Percentiles rank a stretch among this genome's conserved stretches.
Conservation (phyloP, 2,797 vertebrate species). For the Stomatorhinus walkeri region DNA sequence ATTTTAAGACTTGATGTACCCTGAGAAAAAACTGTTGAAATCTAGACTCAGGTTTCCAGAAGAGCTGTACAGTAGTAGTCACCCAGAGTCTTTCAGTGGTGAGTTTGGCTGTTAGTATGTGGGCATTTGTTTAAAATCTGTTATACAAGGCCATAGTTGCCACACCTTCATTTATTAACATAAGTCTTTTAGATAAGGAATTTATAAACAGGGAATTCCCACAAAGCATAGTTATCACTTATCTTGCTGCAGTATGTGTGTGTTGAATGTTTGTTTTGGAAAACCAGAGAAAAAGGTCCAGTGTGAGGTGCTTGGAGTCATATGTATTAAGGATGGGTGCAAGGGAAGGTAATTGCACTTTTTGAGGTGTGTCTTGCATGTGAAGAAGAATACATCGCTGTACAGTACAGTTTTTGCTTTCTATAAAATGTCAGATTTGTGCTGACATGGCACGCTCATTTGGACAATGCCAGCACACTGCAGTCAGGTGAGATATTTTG, state of each 20-base stretch:
- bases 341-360: neutral
- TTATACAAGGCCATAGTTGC: neutral
- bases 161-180: neutral
- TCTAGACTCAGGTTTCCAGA: neutral
- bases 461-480: neutral
- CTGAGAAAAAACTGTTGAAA: neutral
- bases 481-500: neutral
- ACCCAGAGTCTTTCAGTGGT: neutral
- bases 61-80: neutral
- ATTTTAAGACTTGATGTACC: neutral
- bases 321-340: neutral
- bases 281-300: neutral
- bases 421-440: neutral
- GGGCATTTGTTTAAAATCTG: neutral
- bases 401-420: neutral
- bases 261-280: neutral
- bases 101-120: neutral
- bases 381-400: neutral
- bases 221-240: neutral
- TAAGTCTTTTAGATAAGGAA: neutral
- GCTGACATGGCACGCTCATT: neutral
- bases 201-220: slow-evolving; percentile 1
- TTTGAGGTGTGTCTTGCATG: neutral
- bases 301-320: neutral
- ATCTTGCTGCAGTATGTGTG: neutral